A percentile compares a stretch with the other conserved stretches of the same genome.
phyloP scores from a whole-genome alignment of 2,888 invertebrate genomes.

The Parochlus steinenii region DNA sequence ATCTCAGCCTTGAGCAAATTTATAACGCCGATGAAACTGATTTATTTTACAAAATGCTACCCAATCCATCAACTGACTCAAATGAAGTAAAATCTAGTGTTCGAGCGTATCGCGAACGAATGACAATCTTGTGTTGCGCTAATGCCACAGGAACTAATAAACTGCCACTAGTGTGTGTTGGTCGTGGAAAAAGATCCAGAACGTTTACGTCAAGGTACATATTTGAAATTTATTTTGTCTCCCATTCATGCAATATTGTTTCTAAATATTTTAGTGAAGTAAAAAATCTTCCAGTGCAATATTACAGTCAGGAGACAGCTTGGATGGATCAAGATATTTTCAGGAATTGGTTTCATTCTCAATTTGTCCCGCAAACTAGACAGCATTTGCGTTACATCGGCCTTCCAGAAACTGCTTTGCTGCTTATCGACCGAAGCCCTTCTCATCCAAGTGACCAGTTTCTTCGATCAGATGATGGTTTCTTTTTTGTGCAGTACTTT shows the following conservation, averaged over 20 bases:
- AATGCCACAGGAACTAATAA: slow-evolving; percentile 17
- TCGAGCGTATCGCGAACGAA: slow-evolving; percentile 14
- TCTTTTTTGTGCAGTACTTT: slow-evolving; percentile 15
- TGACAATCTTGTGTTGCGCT: slow-evolving; percentile 15
- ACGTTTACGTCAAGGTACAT: slow-evolving; percentile 13
- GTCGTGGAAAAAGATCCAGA: slow-evolving; percentile 15
- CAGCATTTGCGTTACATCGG: slow-evolving; percentile 14
- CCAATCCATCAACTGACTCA: slow-evolving; percentile 14
- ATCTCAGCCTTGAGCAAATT: slow-evolving; percentile 14
- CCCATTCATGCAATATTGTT: too few relatives aligned
- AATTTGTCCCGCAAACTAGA: slow-evolving; percentile 15
- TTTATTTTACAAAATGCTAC: slow-evolving; percentile 17
- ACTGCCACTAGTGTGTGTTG: slow-evolving; percentile 16
- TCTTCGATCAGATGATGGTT: slow-evolving; percentile 14
- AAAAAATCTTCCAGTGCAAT: slow-evolving; percentile 15
- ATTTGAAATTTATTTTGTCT: too few relatives aligned
- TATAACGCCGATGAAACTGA: slow-evolving; percentile 17
- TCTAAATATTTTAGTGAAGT: too few relatives aligned
- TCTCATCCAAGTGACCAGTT: slow-evolving; percentile 14
- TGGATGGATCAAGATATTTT: slow-evolving; percentile 16
- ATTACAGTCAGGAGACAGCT: slow-evolving; percentile 14
- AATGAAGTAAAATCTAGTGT: slow-evolving; percentile 13
- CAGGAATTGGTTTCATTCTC: slow-evolving; percentile 16
- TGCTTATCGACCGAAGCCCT: slow-evolving; percentile 17
- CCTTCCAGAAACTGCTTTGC: slow-evolving; percentile 16